phyloP scores from a whole-genome alignment of 2,797 vertebrate genomes.

The Rhabdophis nuchalis region DNA sequence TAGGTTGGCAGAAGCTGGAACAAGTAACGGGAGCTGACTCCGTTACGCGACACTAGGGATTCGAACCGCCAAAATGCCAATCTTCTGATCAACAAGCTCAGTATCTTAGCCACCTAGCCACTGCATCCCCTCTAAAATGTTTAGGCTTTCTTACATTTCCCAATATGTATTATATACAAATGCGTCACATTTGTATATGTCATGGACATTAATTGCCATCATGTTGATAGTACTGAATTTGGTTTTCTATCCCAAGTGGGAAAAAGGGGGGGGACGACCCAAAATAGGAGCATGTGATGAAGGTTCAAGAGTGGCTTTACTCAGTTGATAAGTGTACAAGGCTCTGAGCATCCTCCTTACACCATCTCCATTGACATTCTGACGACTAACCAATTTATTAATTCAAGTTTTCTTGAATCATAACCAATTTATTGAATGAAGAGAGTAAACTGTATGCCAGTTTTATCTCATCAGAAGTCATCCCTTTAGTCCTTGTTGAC shows the following conservation, averaged over 20 bases:
- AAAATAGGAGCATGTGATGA: background rate
- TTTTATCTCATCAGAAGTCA: background rate
- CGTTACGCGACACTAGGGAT: too few relatives aligned
- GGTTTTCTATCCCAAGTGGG: background rate
- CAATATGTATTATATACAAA: background rate
- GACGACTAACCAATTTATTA: background rate
- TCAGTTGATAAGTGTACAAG: background rate
- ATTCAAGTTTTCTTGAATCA: background rate
- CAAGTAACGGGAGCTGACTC: too few relatives aligned
- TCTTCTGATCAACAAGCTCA: too few relatives aligned
- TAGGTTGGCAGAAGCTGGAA: too few relatives aligned
- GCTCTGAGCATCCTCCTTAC: background rate
- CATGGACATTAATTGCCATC: background rate
- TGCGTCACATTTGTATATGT: background rate
- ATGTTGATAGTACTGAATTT: background rate
- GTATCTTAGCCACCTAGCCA: too few relatives aligned
- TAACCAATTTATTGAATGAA: background rate
- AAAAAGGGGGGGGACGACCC: fast-evolving
- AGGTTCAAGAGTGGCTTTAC: background rate
- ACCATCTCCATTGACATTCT: background rate
- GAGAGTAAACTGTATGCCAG: background rate
- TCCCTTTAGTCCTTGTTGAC: background rate
- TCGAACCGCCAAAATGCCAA: too few relatives aligned
- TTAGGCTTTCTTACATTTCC: background rate
- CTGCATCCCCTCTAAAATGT: background rate